These are phyloP conservation scores for Cliona cf. orientalis DNA, from an alignment of 37 sponge, comb jelly and placozoan species.

Conservation along the genomic window DNA sequence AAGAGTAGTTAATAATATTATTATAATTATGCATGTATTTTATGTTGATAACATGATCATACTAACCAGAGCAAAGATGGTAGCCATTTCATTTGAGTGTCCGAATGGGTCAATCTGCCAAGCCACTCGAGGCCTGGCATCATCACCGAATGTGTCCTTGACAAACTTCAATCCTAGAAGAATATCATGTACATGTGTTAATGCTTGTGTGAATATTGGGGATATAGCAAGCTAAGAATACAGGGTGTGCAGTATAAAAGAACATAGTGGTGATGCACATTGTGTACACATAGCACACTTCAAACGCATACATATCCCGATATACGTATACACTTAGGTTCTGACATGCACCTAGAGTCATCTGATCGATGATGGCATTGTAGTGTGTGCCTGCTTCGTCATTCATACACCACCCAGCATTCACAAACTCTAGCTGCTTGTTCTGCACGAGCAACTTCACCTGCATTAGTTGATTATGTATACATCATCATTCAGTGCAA, in stretches of 20 bases:
- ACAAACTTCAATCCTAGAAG: conserved; percentile 47
- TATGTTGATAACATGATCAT: no score
- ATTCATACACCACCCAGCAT: conserved; percentile 98
- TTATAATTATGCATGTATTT: neutral
- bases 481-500: no score
- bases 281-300: no score
- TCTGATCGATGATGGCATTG: conserved; percentile 95
- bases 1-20: neutral
- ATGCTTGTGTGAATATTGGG: no score
- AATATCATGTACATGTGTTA: no score
- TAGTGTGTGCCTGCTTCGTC: conserved; percentile 94
- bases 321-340: no score
- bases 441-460: conserved; percentile 65
- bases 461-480: no score
- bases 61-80: conserved; percentile 72
- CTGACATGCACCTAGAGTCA: conserved; percentile 74
- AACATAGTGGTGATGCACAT: no score
- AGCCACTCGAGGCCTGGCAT: conserved; percentile 65
- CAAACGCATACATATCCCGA: no score
- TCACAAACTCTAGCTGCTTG: conserved; percentile 93
- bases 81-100: conserved; percentile 72
- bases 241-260: no score
- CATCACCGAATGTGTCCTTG: conserved; percentile 55
- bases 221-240: no score
- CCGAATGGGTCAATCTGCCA: conserved; percentile 91